These are phyloP conservation scores for Gastracanthus pulcherrimus DNA, from an alignment of 2,888 invertebrate genomes.

Conservation along the genomic window DNA sequence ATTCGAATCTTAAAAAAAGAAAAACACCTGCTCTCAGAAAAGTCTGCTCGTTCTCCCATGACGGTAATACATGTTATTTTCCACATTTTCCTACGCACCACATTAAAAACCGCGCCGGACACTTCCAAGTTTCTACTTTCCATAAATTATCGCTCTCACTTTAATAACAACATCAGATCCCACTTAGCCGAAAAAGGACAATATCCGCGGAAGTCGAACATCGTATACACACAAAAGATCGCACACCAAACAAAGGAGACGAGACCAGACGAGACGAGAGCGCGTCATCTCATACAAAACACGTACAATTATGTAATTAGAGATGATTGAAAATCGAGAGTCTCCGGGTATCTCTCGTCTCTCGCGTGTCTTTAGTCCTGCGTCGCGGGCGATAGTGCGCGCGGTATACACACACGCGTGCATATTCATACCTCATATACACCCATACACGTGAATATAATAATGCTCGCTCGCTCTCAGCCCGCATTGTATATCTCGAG, in stretches of 20 bases:
- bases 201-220: neutral
- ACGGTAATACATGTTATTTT: neutral
- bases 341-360: neutral
- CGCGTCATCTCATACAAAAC: neutral
- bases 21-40: too few relatives aligned
- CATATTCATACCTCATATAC: neutral
- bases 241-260: neutral
- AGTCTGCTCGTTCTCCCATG: constrained; percentile 16
- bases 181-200: neutral
- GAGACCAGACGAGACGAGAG: too few relatives aligned
- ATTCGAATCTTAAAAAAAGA: neutral
- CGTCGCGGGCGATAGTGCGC: too few relatives aligned
- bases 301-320: constrained; percentile 22
- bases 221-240: neutral
- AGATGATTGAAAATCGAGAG: constrained; percentile 36
- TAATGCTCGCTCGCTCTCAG: neutral
- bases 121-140: neutral
- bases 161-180: neutral
- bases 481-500: constrained; percentile 27
- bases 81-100: too few relatives aligned
- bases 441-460: neutral
- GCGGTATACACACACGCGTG: too few relatives aligned
- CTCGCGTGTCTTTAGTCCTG: neutral
- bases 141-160: neutral
- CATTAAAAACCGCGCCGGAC: neutral